Evolutionary conservation across 2,797 vertebrate genomes (phyloP), one percentile per base, ranked within the genome.

Genomic region (Chloroceryle inda): DNA sequence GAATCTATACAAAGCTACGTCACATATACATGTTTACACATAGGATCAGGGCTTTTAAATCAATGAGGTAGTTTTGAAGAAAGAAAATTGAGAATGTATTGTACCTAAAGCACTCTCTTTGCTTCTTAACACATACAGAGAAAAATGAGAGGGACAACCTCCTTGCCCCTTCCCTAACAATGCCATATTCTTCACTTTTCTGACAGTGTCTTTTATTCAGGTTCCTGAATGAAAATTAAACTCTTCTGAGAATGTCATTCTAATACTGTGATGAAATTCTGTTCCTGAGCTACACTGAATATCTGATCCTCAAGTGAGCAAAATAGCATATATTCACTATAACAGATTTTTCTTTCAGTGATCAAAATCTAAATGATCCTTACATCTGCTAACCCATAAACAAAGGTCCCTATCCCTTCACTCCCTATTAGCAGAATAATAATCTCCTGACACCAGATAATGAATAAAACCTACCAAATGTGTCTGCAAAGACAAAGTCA

Each of bases 401-500:
- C 72, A 95, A 93, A 95, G 58, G 12, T 83, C n/a, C 37, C 31
- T 75, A 59, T 33, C 69, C 45, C 14, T 87, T 87, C 44, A 33
- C 13, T 90, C 61, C 2, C 9, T 74, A 49, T 62, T 53, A 92
- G 71, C 37, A 81, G 42, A 81, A 94, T 62, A 89, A 72, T 81
- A 94, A 91, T 81, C 53, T 83, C 66, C 49, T 95, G 84, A 87
- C 72, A 87, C 47, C 21, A 87, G 27, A 53, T 64, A 89, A 94
- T 83, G 91, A 88, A 76, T 44, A 71, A 79, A 93, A 80, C 4
- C 40, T 75, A 91, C 75, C 76, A 50, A 88, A 84, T 59, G 8
- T 74, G 69, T 73, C 50, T 88, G 45, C 33, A 75, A 68, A n/a
- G 88, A 40, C 23, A 76, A 77, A 87, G 72, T 88, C 82, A 63